Conservation (phyloP, 2,888 invertebrate genomes). For the Drosophila prolongata region DNA sequence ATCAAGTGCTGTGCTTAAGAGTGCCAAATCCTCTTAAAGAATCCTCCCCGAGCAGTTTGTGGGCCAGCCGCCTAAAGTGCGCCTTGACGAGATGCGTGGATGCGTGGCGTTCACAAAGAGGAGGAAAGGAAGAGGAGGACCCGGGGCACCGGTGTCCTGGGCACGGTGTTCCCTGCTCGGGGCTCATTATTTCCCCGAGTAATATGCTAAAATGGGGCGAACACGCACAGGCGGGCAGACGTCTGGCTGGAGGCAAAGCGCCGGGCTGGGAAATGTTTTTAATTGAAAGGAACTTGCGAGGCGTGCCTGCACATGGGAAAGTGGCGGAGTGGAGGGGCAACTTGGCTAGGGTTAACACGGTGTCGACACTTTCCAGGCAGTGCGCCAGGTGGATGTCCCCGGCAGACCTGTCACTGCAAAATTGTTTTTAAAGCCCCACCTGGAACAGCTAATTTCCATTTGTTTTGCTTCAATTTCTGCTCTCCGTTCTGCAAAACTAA, state of each 20-base stretch:
- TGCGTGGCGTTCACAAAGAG: slow-evolving; percentile 20
- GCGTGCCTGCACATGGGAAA: slow-evolving; percentile 33
- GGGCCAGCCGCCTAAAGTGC: slow-evolving; percentile 36
- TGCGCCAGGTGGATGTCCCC: slow-evolving; percentile 31
- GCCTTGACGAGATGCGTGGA: slow-evolving; percentile 15
- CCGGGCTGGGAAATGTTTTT: slow-evolving; percentile 51
- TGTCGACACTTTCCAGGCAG: slow-evolving; percentile 29
- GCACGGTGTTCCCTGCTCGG: slow-evolving; percentile 34
- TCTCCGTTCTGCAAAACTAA: slow-evolving; percentile 8
- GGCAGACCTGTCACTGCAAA: slow-evolving; percentile 28
- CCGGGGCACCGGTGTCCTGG: slow-evolving; percentile 7
- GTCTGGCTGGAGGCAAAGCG: slow-evolving; percentile 42
- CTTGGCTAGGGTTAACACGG: slow-evolving; percentile 30
- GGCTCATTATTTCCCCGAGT: slow-evolving; percentile 50
- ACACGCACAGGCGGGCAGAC: slow-evolving; percentile 33
- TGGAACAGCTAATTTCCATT: slow-evolving; percentile 37
- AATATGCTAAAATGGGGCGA: slow-evolving; percentile 49
- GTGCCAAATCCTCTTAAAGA: slow-evolving; percentile 30
- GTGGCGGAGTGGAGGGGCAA: slow-evolving; percentile 3
- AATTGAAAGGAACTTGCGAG: slow-evolving; percentile 51
- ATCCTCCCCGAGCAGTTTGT: slow-evolving; percentile 20
- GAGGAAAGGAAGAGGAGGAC: slow-evolving; percentile 2
- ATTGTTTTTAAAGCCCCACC: slow-evolving; percentile 39
- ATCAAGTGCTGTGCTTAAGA: slow-evolving; percentile 27
- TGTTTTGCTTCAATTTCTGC: slow-evolving; percentile 17